A percentile compares a stretch with the other conserved stretches of the same genome.
phyloP scores from a whole-genome alignment of 1,140 invertebrate species.

The Phymorhynchus buccinoides region DNA sequence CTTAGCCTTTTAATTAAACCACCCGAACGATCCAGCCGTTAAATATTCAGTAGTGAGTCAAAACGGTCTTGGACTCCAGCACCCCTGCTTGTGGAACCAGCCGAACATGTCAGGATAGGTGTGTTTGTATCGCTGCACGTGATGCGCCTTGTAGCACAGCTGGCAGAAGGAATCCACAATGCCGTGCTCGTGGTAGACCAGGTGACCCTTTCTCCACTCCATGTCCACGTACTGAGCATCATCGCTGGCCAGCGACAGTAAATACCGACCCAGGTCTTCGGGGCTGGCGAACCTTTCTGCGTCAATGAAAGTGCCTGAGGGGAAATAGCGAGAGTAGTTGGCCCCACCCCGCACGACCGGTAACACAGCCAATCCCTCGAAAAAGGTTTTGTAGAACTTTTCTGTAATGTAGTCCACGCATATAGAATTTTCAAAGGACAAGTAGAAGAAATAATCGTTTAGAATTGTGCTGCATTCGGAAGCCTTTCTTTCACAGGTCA shows the following conservation, averaged over 20 bases:
- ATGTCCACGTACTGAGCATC: background rate
- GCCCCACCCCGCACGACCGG: slow-evolving; percentile 81
- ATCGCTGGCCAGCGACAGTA: slow-evolving; percentile 73
- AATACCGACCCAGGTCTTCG: slow-evolving; percentile 74
- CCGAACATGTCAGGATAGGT: background rate
- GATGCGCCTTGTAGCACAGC: slow-evolving; percentile 21
- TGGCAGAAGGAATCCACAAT: slow-evolving; percentile 5
- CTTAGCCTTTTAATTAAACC: too few species aligned
- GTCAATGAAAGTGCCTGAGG: slow-evolving; percentile 77
- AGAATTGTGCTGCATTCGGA: background rate
- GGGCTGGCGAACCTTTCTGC: slow-evolving; percentile 75
- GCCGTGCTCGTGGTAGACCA: slow-evolving; percentile 1
- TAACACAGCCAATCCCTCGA: slow-evolving; percentile 73
- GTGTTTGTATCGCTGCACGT: background rate
- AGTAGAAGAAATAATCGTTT: slow-evolving; percentile 65
- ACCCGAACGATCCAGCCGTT: too few species aligned
- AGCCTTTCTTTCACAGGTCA: background rate
- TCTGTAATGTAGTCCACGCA: slow-evolving; percentile 85
- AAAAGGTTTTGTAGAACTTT: slow-evolving; percentile 81
- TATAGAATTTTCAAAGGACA: slow-evolving; percentile 78
- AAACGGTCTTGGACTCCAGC: background rate
- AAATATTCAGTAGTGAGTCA: background rate
- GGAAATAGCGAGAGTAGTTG: slow-evolving; percentile 77
- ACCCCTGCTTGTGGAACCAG: background rate
- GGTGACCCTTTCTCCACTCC: background rate